These are phyloP conservation scores for Meteorus cinctellus DNA, from an alignment of 2,888 invertebrate species.

Conservation along the genomic window DNA sequence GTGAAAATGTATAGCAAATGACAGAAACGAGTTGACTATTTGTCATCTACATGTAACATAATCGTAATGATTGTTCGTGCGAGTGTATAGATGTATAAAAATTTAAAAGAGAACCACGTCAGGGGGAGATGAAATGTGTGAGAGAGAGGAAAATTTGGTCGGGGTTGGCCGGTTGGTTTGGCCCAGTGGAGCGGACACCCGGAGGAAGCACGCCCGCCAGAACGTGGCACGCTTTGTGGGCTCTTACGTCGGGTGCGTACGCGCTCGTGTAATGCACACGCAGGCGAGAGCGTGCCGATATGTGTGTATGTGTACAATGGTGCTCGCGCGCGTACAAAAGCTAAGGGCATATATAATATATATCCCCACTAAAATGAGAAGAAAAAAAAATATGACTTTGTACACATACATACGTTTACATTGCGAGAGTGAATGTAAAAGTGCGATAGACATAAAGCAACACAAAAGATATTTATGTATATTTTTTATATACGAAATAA, in stretches of 20 bases:
- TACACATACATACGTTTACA: neutral
- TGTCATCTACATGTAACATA: no score
- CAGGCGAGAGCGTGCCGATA: slow-evolving; percentile 38
- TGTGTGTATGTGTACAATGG: slow-evolving; percentile 41
- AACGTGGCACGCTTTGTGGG: slow-evolving; percentile 72
- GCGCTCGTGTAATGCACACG: slow-evolving; percentile 44
- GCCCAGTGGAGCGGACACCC: slow-evolving; percentile 74
- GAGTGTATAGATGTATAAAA: no score
- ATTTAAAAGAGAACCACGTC: neutral
- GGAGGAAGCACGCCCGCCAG: slow-evolving; percentile 73
- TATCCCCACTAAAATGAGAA: neutral
- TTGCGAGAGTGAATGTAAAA: slow-evolving; percentile 47
- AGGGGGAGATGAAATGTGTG: slow-evolving; percentile 44
- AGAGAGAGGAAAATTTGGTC: slow-evolving; percentile 51
- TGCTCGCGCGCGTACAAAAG: slow-evolving; percentile 37
- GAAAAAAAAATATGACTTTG: no score
- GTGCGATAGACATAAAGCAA: slow-evolving; percentile 51
- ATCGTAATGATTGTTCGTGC: no score
- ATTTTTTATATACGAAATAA: slow-evolving; percentile 30
- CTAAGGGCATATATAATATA: slow-evolving; percentile 5
- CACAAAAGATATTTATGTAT: neutral
- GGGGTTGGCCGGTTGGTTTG: slow-evolving; percentile 62
- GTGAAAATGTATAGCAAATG: no score
- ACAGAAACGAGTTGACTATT: no score
- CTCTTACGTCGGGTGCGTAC: slow-evolving; percentile 44